Evolutionary conservation across 1,140 invertebrate genomes (phyloP), one percentile per base, ranked within the genome.

Genomic region (Acromyrmex echinatior): DNA sequence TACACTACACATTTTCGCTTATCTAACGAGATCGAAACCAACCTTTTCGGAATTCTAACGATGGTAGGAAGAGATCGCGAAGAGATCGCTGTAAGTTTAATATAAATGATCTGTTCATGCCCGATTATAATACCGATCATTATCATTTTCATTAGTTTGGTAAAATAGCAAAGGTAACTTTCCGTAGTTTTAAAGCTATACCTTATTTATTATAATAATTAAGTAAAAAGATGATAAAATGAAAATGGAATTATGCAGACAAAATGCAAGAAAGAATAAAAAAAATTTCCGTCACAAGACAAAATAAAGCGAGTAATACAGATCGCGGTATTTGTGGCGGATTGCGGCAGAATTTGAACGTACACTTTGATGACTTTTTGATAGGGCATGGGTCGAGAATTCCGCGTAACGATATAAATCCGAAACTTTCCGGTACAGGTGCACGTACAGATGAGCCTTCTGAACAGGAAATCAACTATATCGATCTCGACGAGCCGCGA

Each of bases 1-100:
- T 93, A 94, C 94, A 92, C 94, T 76, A 51, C 39, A 62, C 56
- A 74, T 84, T 84, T 62, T 76, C 80, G 56, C 56, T 76, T 51
- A 51, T 35, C 70, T 51, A 76, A 84, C 70, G 49, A 39, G 80
- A 84, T 84, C 56, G 28, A 45, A 14, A 25, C 31, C 25, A 3
- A 74, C 56, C 45, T 84, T 18, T 49, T 84, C 14, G 6, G 93
- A 94, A 95, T 95, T 88, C 16, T 86, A 73, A 53, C 25, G 25
- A 25, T 39, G 51, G 18, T 31, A 21, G 6, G n/a, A 25, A 25
- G 25, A 25, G 25, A 71, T 62, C 18, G 39, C 39, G 35, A 84
- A 10, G 49, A 45, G 21, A 14, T n/a, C 2, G 28, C 28, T 9
- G 3, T 10, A 35, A 18, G 4, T 21, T 1, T 28, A 9, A 28